A percentile compares a stretch with the other conserved stretches of the same genome.
phyloP scores from a whole-genome alignment of 2,888 invertebrate species.

The Diadegma fenestrale region DNA sequence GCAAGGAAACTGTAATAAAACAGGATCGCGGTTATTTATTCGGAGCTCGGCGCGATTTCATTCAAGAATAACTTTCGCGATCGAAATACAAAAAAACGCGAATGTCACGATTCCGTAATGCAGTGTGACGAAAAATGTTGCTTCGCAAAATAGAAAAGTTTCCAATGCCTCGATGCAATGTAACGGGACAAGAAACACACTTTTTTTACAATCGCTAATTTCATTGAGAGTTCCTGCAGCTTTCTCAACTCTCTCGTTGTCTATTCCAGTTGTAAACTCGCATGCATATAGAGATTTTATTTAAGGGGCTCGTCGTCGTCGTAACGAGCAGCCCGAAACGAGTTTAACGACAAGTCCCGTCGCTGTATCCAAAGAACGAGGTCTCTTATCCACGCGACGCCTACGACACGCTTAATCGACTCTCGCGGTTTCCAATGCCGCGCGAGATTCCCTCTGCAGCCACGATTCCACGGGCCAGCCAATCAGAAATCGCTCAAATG shows the following conservation, averaged over 20 bases:
- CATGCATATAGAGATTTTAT: conserved; percentile 1
- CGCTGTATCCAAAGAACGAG: conserved; percentile 48
- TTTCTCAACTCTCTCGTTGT: conserved; percentile 12
- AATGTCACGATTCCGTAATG: background rate
- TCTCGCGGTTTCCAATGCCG: conserved; percentile 69
- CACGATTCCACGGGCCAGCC: background rate
- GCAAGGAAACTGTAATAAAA: background rate
- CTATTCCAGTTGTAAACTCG: background rate
- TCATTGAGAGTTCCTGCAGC: conserved; percentile 41
- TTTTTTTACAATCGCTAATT: conserved; percentile 8
- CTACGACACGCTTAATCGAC: conserved; percentile 72
- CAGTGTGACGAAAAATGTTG: background rate
- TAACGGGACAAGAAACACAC: background rate
- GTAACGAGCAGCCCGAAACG: conserved; percentile 31
- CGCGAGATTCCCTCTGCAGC: conserved; percentile 55
- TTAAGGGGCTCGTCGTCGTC: conserved; percentile 32
- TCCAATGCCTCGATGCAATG: background rate
- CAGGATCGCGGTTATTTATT: conserved; percentile 8
- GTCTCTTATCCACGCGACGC: conserved; percentile 72
- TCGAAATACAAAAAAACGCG: background rate
- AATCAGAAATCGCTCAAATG: conserved; percentile 3
- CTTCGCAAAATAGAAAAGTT: background rate
- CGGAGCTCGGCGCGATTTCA: background rate
- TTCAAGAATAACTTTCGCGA: background rate
- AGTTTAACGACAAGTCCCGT: conserved; percentile 42